Evolutionary conservation across 1,140 invertebrate species (phyloP).

Genomic region (Daktulosphaira vitifoliae): DNA sequence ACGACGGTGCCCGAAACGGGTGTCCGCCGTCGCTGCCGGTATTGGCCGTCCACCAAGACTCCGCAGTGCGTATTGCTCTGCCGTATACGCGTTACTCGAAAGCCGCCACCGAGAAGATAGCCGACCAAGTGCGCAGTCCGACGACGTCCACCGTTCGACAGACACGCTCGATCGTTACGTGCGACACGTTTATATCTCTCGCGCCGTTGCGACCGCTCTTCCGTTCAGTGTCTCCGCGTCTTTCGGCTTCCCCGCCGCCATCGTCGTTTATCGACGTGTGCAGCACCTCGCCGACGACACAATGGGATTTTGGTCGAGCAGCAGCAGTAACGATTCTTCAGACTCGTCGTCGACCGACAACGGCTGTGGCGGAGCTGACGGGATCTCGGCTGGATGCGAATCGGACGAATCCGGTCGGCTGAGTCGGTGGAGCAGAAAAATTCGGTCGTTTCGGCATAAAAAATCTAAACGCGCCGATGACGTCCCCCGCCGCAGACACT

Average conservation of each 20-base stretch:
- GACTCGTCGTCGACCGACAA: not conserved
- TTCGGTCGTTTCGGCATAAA: conserved; percentile 21
- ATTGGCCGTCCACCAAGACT: too few species aligned
- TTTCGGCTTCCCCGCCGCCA: not conserved
- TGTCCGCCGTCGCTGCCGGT: too few species aligned
- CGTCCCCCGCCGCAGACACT: not conserved
- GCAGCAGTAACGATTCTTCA: conserved; percentile 4
- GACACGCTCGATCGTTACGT: too few species aligned
- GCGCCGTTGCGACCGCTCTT: not conserved
- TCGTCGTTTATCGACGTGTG: not conserved
- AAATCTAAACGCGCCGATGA: not conserved
- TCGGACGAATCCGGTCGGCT: conserved; percentile 3
- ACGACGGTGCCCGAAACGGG: too few species aligned
- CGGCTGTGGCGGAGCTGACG: not conserved
- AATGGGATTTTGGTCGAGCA: conserved; percentile 13
- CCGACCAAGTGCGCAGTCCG: too few species aligned
- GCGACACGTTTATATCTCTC: too few species aligned
- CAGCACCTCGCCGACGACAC: not conserved
- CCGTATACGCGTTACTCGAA: too few species aligned
- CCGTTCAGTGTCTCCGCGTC: not conserved
- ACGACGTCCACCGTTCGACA: too few species aligned
- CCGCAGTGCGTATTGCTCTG: too few species aligned
- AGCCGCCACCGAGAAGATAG: too few species aligned
- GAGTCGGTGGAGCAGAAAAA: conserved; percentile 21
- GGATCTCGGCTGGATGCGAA: not conserved